phyloP scores from a whole-genome alignment of 2,888 invertebrate species.

The Lysandra bellargus region DNA sequence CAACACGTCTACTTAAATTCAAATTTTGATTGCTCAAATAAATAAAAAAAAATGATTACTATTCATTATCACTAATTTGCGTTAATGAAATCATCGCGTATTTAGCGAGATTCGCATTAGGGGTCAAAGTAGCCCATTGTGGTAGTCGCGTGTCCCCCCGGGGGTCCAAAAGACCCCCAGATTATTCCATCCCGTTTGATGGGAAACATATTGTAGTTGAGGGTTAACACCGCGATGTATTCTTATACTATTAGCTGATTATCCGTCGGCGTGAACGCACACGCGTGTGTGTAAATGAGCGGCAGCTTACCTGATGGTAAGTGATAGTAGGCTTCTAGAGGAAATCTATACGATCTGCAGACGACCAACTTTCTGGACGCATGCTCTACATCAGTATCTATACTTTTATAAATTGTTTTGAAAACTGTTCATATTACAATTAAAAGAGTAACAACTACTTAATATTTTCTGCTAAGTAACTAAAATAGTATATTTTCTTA shows the following conservation, averaged over 20 bases:
- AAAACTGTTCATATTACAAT: too few relatives aligned
- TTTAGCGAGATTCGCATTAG: conserved; percentile 19
- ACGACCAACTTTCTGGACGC: neutral
- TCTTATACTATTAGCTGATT: conserved; percentile 5
- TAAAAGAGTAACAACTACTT: too few relatives aligned
- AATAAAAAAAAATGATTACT: neutral
- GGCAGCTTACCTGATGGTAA: neutral
- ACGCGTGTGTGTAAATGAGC: neutral
- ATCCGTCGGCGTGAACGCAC: neutral
- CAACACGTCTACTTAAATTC: too few relatives aligned
- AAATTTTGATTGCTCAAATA: too few relatives aligned
- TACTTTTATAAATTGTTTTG: too few relatives aligned
- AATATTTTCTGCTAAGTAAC: too few relatives aligned
- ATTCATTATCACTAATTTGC: neutral
- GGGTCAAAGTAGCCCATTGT: conserved; percentile 19
- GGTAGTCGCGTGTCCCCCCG: conserved; percentile 10
- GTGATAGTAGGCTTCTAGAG: neutral
- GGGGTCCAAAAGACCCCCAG: conserved; percentile 20
- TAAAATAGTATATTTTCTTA: too few relatives aligned
- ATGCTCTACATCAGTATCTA: too few relatives aligned
- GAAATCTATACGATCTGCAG: too few relatives aligned
- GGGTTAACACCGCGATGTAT: conserved; percentile 22
- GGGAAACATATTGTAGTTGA: conserved; percentile 27
- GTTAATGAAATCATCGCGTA: conserved; percentile 6
- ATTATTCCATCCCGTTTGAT: conserved; percentile 32